Evolutionary conservation across 2,113 vertebrate species (phyloP).

Genomic region (Smithornis capensis): DNA sequence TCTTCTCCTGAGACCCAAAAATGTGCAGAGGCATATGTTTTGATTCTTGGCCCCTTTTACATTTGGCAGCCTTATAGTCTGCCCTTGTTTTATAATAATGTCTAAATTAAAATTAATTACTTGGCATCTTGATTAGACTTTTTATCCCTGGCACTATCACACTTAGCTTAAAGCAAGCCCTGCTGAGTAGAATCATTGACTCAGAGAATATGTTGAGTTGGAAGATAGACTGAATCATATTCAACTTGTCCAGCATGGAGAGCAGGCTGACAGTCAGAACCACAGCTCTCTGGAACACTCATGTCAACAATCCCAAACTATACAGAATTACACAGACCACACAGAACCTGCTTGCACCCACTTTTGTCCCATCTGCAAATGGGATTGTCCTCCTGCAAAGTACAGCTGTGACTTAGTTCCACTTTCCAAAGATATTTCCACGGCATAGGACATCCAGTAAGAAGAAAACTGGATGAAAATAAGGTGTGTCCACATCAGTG

Average conservation of each 20-base stretch:
- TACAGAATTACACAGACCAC: background rate
- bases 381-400: background rate
- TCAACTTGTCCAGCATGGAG: too few relatives aligned
- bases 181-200: background rate
- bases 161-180: background rate
- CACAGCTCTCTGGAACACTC: background rate
- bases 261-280: background rate
- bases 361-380: background rate
- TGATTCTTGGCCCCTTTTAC: background rate
- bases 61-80: background rate
- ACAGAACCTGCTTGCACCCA: background rate
- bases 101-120: background rate
- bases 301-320: background rate
- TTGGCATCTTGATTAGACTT: background rate
- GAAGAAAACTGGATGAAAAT: background rate
- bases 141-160: background rate
- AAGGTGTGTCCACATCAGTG: background rate
- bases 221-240: background rate
- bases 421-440: background rate
- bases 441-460: background rate
- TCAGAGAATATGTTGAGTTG: background rate
- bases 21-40: background rate
- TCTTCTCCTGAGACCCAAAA: background rate
- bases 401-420: background rate
- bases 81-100: background rate